These are phyloP conservation scores for Caiman crocodilus DNA, from an alignment of 2,797 vertebrate species.

Conservation along the genomic window DNA sequence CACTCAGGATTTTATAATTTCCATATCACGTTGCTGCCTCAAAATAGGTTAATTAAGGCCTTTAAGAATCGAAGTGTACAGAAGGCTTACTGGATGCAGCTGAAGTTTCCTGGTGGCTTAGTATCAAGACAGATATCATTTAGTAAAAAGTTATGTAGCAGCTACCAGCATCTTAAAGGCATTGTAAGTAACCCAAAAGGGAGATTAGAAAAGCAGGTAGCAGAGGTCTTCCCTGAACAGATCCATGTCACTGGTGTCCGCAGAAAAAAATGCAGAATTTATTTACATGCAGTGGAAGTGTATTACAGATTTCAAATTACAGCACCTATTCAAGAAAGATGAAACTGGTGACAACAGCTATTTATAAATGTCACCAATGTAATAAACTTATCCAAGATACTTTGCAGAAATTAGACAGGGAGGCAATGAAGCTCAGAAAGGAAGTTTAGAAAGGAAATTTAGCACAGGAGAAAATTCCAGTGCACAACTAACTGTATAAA, in stretches of 20 bases:
- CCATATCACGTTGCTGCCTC: neutral
- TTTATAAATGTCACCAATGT: neutral
- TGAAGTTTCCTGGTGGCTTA: neutral
- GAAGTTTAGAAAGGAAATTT: slow-evolving; percentile 36
- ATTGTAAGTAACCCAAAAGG: neutral
- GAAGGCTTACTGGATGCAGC: neutral
- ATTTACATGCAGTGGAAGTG: neutral
- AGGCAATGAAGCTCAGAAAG: neutral
- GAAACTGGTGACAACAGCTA: neutral
- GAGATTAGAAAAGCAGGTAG: neutral
- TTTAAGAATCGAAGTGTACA: neutral
- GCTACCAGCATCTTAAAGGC: neutral
- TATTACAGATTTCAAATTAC: neutral
- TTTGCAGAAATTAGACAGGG: neutral
- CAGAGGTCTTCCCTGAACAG: neutral
- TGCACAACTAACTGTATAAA: slow-evolving; percentile 5
- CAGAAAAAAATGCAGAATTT: neutral
- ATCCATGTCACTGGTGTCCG: neutral
- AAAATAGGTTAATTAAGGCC: neutral
- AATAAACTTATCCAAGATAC: neutral
- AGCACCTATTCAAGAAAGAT: neutral
- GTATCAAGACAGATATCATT: neutral
- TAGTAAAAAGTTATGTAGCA: neutral
- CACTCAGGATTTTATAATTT: neutral
- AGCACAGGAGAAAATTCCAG: slow-evolving; percentile 60